Percentiles rank a stretch among this genome's conserved stretches.
These are phyloP conservation scores for Ploceus nigricollis DNA, from an alignment of 2,113 vertebrate genomes.

Conservation along the genomic window DNA sequence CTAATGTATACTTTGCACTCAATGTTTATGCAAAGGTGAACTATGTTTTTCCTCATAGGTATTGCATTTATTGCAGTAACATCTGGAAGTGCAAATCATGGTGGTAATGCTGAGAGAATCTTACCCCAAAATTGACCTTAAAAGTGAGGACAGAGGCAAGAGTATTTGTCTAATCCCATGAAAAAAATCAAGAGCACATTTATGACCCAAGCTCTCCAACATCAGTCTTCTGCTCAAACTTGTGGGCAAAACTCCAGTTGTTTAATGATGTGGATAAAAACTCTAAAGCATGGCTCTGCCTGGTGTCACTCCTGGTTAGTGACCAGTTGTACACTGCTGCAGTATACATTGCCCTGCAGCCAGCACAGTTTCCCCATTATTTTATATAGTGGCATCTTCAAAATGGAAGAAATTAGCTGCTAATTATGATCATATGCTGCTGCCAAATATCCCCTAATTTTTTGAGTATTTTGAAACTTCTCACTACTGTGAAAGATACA, in stretches of 20 bases:
- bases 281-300: not conserved
- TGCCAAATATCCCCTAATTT: not conserved
- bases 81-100: not conserved
- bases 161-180: not conserved
- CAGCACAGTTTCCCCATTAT: not conserved
- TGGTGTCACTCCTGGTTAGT: slow-evolving; percentile 39
- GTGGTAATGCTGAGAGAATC: not conserved
- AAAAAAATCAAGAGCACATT: not conserved
- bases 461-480: not conserved
- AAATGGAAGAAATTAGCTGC: not conserved
- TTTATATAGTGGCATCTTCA: not conserved
- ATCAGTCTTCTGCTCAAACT: not conserved
- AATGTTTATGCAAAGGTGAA: not conserved
- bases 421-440: not conserved
- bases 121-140: not conserved
- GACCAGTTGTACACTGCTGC: not conserved
- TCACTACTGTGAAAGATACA: not conserved
- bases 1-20: not conserved
- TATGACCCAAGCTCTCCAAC: not conserved
- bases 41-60: not conserved
- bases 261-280: slow-evolving; percentile 40
- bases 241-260: slow-evolving; percentile 11
- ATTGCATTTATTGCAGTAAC: not conserved
- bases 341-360: not conserved
- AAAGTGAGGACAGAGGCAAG: not conserved